Evolutionary conservation across 2,113 vertebrate species (phyloP).

Genomic region (Microcebus murinus): DNA sequence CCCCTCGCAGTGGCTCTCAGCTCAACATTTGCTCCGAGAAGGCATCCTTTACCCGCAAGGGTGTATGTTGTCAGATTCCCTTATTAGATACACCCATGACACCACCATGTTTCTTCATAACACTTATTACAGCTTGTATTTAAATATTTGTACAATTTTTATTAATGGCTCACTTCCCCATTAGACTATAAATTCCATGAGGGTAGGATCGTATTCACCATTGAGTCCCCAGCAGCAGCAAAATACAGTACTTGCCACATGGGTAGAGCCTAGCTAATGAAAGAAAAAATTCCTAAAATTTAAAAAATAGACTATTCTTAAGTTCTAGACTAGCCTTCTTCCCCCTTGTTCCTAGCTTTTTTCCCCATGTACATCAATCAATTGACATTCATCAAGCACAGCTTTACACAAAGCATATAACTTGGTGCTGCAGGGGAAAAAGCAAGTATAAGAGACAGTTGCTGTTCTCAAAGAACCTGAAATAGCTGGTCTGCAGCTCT

Average conservation of each 20-base stretch:
- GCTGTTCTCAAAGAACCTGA: background rate
- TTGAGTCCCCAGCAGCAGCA: background rate
- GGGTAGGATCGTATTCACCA: background rate
- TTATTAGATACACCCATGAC: background rate
- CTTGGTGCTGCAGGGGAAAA: background rate
- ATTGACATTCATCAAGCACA: background rate
- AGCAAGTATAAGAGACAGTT: background rate
- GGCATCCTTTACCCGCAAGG: background rate
- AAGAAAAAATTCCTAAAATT: background rate
- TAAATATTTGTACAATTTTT: background rate
- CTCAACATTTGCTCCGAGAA: background rate
- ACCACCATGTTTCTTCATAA: background rate
- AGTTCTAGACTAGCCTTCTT: background rate
- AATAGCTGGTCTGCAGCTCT: background rate
- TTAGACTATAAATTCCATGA: background rate
- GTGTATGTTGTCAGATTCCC: background rate
- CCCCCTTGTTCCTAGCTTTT: background rate
- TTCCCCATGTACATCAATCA: background rate
- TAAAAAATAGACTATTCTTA: background rate
- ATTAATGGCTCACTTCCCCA: background rate
- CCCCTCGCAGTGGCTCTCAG: background rate
- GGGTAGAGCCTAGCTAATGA: background rate
- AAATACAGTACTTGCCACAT: background rate
- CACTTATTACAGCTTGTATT: background rate
- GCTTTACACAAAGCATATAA: constrained; percentile 24